phyloP scores from a whole-genome alignment of 2,113 vertebrate species.

The Gavia stellata region DNA sequence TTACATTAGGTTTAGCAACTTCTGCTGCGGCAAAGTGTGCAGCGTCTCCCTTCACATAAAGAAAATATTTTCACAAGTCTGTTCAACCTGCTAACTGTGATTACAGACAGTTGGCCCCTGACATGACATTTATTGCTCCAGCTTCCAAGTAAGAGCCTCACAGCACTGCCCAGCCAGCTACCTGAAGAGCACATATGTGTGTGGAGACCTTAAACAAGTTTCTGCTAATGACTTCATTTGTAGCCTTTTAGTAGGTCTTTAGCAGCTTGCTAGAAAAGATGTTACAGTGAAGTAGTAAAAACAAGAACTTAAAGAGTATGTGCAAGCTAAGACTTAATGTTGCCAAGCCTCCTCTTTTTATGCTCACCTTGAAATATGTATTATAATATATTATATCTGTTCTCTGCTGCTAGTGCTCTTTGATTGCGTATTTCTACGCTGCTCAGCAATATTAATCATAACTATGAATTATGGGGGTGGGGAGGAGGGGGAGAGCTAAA shows the following conservation, averaged over 20 bases:
- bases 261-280: constrained; percentile 2
- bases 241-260: constrained; percentile 35
- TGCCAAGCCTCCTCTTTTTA: not conserved
- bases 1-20: constrained; percentile 73
- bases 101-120: constrained; percentile 71
- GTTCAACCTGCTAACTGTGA: constrained; percentile 72
- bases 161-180: constrained; percentile 62
- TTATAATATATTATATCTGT: not conserved
- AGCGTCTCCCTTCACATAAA: constrained; percentile 70
- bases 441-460: not conserved
- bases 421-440: not conserved
- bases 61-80: constrained; percentile 75
- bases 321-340: not conserved
- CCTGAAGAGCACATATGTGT: constrained; percentile 62
- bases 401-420: not conserved
- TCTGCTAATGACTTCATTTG: constrained; percentile 41
- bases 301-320: not conserved
- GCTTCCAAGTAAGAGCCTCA: constrained; percentile 43
- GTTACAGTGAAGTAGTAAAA: not conserved
- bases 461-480: not conserved
- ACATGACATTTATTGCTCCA: constrained; percentile 63
- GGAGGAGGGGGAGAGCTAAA: not conserved
- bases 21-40: constrained; percentile 70
- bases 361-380: not conserved
- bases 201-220: constrained; percentile 40